Base-by-base conservation (phyloP, 2,113 vertebrate genomes). In the Nicator chloris region DNA sequence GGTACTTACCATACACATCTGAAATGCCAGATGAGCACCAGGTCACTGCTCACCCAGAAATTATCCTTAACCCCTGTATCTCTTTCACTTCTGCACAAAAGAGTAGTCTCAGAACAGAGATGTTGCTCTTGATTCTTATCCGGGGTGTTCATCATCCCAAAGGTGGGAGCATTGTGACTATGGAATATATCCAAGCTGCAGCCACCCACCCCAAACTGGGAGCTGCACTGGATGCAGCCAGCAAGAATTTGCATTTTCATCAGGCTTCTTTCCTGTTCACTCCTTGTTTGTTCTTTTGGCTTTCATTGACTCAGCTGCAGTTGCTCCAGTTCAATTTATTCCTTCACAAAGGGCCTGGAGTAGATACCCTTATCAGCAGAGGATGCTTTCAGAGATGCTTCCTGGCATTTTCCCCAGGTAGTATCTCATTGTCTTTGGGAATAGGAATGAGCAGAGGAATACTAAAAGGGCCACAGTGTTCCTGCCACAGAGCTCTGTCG, bases 301-400 rank as follows among this genome's bases (percentile, higher is more conserved):
- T 95, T 87, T 75, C 81, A 47, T 27, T 65, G 73, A 72, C 78
- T 87, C 83, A 47, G 65, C 84, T 89, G 81, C 78, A 45, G 45
- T 93, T 79, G 69, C 40, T 89, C 33, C 61, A 35, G 13, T 65
- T 93, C 57, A 49, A 69, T 96, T 93, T 91, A 82, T 92, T 89
- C 76, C 73, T 49, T 88, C 53, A 79, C 86, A 61, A 89, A 93
- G 60, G 28, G 61, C 49, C 56, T 68, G 8, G 39, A 70, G 92
- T 59, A 80, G 79, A 47, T 70, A 42, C 44, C 37, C 56, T 93
- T 89, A 75, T 82, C 91, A 92, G 91, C 84, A 92, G 57, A 88
- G 72, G 80, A 69, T 71, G 66, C 63, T 95, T 79, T 77, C 81
- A 65, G 70, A 89, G 83, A 33, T 87, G 68, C 89, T 83, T 71